Evolutionary conservation across 2,113 vertebrate genomes (phyloP).

Genomic region (Petromus typicus): DNA sequence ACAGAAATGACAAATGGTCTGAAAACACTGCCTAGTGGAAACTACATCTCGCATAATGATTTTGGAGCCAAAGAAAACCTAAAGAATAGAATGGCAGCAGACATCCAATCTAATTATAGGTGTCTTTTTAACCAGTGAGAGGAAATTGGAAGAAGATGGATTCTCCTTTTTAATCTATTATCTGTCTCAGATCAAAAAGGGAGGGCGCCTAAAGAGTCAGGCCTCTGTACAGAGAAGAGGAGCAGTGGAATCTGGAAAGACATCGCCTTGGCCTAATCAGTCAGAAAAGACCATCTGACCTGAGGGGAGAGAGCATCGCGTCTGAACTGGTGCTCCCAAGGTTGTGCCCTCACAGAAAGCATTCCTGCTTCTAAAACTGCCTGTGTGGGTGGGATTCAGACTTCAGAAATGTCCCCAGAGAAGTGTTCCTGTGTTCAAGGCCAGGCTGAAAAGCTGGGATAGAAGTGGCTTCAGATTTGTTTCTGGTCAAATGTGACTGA

Average conservation of each 20-base stretch:
- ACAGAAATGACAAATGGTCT: conserved; percentile 72
- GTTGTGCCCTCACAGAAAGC: conserved; percentile 45
- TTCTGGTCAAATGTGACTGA: conserved; percentile 49
- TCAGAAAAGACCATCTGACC: conserved; percentile 72
- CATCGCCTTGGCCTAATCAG: conserved; percentile 42
- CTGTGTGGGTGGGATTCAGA: conserved; percentile 60
- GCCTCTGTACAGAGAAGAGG: conserved; percentile 27
- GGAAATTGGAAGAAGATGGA: conserved; percentile 44
- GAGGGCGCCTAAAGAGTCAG: not conserved
- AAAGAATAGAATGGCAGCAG: conserved; percentile 52
- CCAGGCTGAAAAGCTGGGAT: conserved; percentile 56
- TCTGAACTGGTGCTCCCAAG: conserved; percentile 62
- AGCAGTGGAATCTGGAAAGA: conserved; percentile 24
- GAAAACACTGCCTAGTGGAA: conserved; percentile 66
- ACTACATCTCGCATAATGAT: conserved; percentile 62
- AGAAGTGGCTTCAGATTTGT: conserved; percentile 54
- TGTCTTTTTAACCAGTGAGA: conserved; percentile 67
- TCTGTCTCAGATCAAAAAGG: conserved; percentile 66
- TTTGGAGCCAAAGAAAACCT: conserved; percentile 67
- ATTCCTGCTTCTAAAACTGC: conserved; percentile 64
- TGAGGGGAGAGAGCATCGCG: conserved; percentile 59
- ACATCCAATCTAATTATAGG: conserved; percentile 68
- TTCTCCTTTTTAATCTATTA: conserved; percentile 69
- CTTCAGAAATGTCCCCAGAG: conserved; percentile 37
- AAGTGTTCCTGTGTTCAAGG: conserved; percentile 24